Conservation (phyloP, 2,113 vertebrate species). For the Jacana jacana region DNA sequence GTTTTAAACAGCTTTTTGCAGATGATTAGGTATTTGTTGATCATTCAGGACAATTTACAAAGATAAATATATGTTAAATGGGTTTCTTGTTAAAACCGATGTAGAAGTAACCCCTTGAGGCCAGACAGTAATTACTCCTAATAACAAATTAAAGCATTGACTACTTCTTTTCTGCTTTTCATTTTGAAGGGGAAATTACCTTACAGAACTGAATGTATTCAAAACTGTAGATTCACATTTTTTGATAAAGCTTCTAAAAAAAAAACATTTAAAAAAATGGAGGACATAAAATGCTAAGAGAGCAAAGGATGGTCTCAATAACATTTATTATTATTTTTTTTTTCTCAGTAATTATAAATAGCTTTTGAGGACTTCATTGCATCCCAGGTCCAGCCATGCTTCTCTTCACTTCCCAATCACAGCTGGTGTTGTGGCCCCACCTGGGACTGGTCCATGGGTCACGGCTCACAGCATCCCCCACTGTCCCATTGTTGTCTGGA, state of each 20-base stretch:
- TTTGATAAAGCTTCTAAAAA: constrained; percentile 7
- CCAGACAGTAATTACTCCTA: constrained; percentile 84
- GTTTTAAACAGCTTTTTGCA: constrained; percentile 66
- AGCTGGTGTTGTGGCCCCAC: neutral
- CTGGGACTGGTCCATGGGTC: neutral
- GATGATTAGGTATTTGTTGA: constrained; percentile 66
- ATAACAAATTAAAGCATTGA: constrained; percentile 86
- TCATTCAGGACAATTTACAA: constrained; percentile 84
- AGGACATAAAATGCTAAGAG: neutral
- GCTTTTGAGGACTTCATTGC: neutral
- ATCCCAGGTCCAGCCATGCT: neutral
- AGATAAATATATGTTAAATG: constrained; percentile 84
- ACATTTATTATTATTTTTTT: neutral
- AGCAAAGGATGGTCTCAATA: neutral
- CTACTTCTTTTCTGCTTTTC: constrained; percentile 76
- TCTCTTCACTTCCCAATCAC: neutral
- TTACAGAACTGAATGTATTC: constrained; percentile 71
- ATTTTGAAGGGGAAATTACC: constrained; percentile 80
- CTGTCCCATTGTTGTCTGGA: rapidly evolving
- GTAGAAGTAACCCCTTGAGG: constrained; percentile 77
- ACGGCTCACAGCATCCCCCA: neutral
- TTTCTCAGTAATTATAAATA: neutral
- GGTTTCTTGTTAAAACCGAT: constrained; percentile 80
- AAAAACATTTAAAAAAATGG: neutral
- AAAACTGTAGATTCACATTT: constrained; percentile 36